Evolutionary conservation across 2,797 vertebrate genomes (phyloP), one percentile per base, ranked within the genome.

Genomic region (Pteronotus mesoamericanus): DNA sequence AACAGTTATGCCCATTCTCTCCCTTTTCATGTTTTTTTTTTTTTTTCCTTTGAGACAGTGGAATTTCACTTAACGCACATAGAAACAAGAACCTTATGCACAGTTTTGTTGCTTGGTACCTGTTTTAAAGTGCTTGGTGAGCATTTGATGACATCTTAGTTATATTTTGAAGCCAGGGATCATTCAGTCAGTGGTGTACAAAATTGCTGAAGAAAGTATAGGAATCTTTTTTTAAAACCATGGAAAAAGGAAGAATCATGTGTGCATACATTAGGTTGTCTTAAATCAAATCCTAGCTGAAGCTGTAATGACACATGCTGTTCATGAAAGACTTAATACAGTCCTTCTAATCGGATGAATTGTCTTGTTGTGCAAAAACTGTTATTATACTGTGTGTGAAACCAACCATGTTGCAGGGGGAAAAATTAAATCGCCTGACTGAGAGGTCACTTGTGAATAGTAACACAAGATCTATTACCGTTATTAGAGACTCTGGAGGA

Each of bases 391-490:
- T 95, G 84, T 98, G 69, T 98, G 77, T 98, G 98, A 98, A 98
- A 96, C 94, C 92, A 97, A 86, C 95, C 96, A 14, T 96, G 83
- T 93, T 98, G 87, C 90, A 94, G 97, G 44, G 89, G 89, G 51
- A 90, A 98, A 98, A 98, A 98, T 98, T 97, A 98, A 98, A 96
- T 98, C 0, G 11, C 96, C 95, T 98, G 95, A 95, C 96, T 97
- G 95, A 98, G 96, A 97, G 96, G 96, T 98, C 96, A 95, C 96
- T 98, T 95, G 97, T 98, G 97, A 98, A 97, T 98, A 98, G 97
- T 97, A 98, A 84, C 83, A 74, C 88, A 97, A 98, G 97, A 98
- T 98, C 91, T 98, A 72, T 98, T 98, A 97, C 96, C 26, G 11
- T 98, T 98, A 98, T 97, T 98, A 98, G 95, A 94, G 94, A 85